Percentiles rank a stretch among this genome's conserved stretches.
Evolutionary conservation across 2,113 vertebrate species (phyloP).

Genomic region (Lipophrys pholis): DNA sequence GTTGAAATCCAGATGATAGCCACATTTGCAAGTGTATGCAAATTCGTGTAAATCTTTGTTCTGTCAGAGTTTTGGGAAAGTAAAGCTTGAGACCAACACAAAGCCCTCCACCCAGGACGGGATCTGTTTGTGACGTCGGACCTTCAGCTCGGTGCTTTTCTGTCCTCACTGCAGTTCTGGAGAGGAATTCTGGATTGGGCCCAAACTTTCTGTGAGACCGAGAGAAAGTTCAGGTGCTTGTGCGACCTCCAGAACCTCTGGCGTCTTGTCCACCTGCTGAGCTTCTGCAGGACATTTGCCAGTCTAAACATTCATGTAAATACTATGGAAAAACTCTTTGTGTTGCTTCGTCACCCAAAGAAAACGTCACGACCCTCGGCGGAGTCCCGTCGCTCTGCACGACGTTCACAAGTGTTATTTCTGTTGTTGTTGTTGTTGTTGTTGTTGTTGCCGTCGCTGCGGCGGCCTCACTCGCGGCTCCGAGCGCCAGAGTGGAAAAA

Average conservation of each 20-base stretch:
- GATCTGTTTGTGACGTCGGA: background rate
- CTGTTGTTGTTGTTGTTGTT: conserved; percentile 35
- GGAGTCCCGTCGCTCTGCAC: conserved; percentile 15
- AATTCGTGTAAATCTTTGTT: conserved; percentile 80
- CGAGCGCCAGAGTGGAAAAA: conserved; percentile 1
- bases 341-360: conserved; percentile 56
- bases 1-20: conserved; percentile 63
- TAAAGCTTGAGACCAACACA: conserved; percentile 30
- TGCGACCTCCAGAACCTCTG: conserved; percentile 45
- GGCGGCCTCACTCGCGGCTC: too few species aligned
- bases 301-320: conserved; percentile 86
- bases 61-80: conserved; percentile 40
- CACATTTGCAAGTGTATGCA: conserved; percentile 82
- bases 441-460: conserved; percentile 18
- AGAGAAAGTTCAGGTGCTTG: conserved; percentile 8
- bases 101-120: background rate
- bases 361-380: conserved; percentile 49
- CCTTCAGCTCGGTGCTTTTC: background rate
- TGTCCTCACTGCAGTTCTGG: fast-evolving
- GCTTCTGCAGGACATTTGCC: conserved; percentile 77
- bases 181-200: background rate
- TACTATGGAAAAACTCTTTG: conserved; percentile 80
- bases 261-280: conserved; percentile 71
- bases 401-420: conserved; percentile 43
- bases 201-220: background rate